Conservation (phyloP, 1,140 invertebrate species). For the Dreissena rostriformis region DNA sequence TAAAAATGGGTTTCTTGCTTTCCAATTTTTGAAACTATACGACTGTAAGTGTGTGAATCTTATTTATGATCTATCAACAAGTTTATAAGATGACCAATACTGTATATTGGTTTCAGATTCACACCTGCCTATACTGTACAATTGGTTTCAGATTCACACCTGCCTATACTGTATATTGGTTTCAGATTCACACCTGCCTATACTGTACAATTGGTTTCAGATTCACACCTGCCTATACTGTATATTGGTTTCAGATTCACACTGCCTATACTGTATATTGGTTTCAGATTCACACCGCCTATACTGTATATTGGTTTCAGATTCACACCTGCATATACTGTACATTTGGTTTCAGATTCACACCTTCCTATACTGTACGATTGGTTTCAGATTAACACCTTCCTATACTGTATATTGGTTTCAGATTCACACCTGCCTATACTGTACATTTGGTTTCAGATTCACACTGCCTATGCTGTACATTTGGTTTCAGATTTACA, state of each 20-base stretch:
- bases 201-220: slow-evolving; percentile 60
- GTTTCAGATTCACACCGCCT: slow-evolving; percentile 71
- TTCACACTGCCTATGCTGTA: slow-evolving; percentile 63
- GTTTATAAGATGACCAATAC: no score
- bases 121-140: slow-evolving; percentile 64
- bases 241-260: slow-evolving; percentile 66
- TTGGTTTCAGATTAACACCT: slow-evolving; percentile 68
- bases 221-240: slow-evolving; percentile 68
- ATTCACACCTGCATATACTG: slow-evolving; percentile 68
- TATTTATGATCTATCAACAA: no score
- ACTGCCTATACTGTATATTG: slow-evolving; percentile 60
- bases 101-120: slow-evolving; percentile 64
- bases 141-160: slow-evolving; percentile 67
- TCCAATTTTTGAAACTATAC: no score
- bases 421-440: slow-evolving; percentile 72
- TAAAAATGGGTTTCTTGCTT: no score
- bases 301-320: slow-evolving; percentile 62
- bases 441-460: slow-evolving; percentile 60
- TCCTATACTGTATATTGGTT: slow-evolving; percentile 62
- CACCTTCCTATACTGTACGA: slow-evolving; percentile 60
- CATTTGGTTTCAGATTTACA: slow-evolving; percentile 66
- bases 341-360: slow-evolving; percentile 66
- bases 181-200: slow-evolving; percentile 73
- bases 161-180: slow-evolving; percentile 60
- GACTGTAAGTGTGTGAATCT: no score